Conservation (phyloP, 1,140 invertebrate genomes). For the Chironomus tepperi region DNA sequence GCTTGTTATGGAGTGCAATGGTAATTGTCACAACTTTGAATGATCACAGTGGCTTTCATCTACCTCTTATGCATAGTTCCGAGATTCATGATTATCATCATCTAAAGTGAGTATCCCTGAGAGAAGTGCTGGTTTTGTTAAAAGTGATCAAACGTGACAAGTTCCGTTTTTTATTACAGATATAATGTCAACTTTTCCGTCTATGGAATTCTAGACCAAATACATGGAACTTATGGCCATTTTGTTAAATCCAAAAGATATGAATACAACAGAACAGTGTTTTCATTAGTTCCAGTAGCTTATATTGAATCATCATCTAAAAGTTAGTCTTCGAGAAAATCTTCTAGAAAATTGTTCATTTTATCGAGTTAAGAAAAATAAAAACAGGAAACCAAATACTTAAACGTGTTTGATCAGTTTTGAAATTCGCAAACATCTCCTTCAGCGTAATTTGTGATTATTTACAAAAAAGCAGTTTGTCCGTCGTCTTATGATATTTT, state of each 20-base stretch:
- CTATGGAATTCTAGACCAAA: not conserved
- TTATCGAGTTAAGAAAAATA: too few species aligned
- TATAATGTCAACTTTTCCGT: not conserved
- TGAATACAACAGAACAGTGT: not conserved
- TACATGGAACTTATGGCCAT: not conserved
- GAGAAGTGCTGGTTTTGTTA: too few species aligned
- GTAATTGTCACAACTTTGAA: constrained; percentile 72
- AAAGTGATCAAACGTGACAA: too few species aligned
- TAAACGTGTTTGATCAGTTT: too few species aligned
- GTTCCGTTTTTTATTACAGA: too few species aligned
- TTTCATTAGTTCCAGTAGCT: not conserved
- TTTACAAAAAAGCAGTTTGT: too few species aligned
- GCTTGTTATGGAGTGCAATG: constrained; percentile 70
- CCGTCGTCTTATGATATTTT: too few species aligned
- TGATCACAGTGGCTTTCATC: constrained; percentile 78
- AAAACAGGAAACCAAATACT: too few species aligned
- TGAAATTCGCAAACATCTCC: too few species aligned
- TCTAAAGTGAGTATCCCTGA: constrained; percentile 50
- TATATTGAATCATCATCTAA: not conserved
- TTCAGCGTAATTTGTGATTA: too few species aligned
- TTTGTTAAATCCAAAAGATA: not conserved
- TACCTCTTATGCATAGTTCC: constrained; percentile 76
- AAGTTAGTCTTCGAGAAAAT: too few species aligned
- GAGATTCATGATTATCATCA: constrained; percentile 87
- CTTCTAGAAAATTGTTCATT: too few species aligned